Evolutionary conservation across 2,797 vertebrate species (phyloP).

Genomic region (Hephaestus fuliginosus): DNA sequence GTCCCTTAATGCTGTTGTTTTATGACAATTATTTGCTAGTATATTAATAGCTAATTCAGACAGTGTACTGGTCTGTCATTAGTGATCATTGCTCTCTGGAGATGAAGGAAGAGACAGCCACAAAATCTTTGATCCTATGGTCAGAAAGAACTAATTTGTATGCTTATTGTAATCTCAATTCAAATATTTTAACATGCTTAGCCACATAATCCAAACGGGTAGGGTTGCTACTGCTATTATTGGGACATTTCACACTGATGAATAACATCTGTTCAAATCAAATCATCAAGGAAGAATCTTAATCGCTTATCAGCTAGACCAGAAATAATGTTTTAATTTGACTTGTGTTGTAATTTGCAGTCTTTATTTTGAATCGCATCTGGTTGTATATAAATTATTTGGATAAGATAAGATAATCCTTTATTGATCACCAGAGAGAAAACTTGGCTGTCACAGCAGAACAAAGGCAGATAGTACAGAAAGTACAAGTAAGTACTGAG

Average conservation of each 20-base stretch:
- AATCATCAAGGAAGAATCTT: neutral
- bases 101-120: neutral
- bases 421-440: no score
- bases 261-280: neutral
- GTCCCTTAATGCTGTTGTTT: neutral
- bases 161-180: neutral
- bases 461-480: no score
- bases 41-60: neutral
- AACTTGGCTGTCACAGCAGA: no score
- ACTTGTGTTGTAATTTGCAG: neutral
- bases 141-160: neutral
- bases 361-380: neutral
- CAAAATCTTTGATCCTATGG: neutral
- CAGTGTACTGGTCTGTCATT: neutral
- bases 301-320: neutral
- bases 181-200: neutral
- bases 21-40: neutral
- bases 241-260: constrained; percentile 2
- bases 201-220: neutral
- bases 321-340: neutral
- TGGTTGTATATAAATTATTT: no score
- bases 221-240: neutral
- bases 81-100: neutral
- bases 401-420: no score
- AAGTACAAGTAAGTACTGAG: no score